phyloP scores from a whole-genome alignment of 2,113 vertebrate species.

The Bucco capensis region DNA sequence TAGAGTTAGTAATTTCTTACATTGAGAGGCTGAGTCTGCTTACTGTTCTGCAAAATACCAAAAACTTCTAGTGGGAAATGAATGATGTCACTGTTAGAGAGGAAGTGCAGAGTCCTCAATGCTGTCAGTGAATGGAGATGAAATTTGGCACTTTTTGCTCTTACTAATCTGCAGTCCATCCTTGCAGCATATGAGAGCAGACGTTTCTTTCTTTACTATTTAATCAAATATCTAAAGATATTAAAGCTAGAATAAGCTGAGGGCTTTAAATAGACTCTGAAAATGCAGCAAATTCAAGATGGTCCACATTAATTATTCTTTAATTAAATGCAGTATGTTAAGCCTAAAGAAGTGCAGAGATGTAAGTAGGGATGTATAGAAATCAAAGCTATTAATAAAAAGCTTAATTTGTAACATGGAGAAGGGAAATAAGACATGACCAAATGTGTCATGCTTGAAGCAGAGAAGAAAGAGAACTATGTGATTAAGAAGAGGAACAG shows the following conservation, averaged over 20 bases:
- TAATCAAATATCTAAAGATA: slow-evolving; percentile 33
- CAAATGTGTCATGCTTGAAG: background rate
- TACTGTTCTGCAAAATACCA: background rate
- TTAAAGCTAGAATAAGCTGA: background rate
- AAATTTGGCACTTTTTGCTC: slow-evolving; percentile 22
- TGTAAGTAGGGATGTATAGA: background rate
- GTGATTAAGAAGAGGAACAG: background rate
- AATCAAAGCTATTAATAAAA: background rate
- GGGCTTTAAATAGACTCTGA: background rate
- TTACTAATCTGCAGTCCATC: slow-evolving; percentile 1
- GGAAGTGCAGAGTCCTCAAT: background rate
- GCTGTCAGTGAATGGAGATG: background rate
- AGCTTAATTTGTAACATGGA: background rate
- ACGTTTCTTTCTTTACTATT: slow-evolving; percentile 28
- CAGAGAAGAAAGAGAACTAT: background rate
- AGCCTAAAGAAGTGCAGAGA: background rate
- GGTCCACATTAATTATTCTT: slow-evolving; percentile 10
- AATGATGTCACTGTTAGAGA: background rate
- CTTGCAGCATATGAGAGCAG: slow-evolving; percentile 4
- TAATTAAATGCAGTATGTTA: slow-evolving; percentile 8
- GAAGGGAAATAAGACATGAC: background rate
- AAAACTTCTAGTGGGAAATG: background rate
- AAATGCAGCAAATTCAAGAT: background rate
- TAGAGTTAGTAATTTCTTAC: background rate
- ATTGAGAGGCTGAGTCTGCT: background rate